A percentile compares a stretch with the other conserved stretches of the same genome.
Evolutionary conservation across 2,797 vertebrate species (phyloP).

Genomic region (Xenentodon cancila): DNA sequence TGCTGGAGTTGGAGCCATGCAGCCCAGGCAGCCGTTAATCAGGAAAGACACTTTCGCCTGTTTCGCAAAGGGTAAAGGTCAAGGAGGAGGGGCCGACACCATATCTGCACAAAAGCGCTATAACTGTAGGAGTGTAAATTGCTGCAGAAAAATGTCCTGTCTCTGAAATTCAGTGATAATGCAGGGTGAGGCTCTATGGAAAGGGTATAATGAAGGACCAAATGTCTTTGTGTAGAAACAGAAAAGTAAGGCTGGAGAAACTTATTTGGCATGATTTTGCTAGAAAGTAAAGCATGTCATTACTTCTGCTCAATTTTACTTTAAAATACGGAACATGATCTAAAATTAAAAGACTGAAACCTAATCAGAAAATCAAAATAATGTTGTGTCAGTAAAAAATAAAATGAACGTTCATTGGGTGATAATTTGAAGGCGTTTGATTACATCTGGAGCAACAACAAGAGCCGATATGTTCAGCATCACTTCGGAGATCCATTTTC

Average conservation of each 20-base stretch:
- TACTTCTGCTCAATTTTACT: neutral
- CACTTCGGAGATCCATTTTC: slow-evolving; percentile 33
- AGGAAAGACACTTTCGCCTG: slow-evolving; percentile 79
- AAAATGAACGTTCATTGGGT: neutral
- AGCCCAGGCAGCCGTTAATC: slow-evolving; percentile 81
- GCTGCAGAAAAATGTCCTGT: slow-evolving; percentile 71
- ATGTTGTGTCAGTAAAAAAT: no score
- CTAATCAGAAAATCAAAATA: no score
- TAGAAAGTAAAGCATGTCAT: slow-evolving; percentile 1
- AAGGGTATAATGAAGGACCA: slow-evolving; percentile 62
- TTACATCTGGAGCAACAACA: slow-evolving; percentile 4
- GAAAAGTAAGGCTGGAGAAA: slow-evolving; percentile 55
- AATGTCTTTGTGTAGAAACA: slow-evolving; percentile 59
- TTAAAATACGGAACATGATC: neutral
- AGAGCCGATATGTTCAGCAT: slow-evolving; percentile 8
- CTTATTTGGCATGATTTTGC: slow-evolving; percentile 23
- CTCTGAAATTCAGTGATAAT: slow-evolving; percentile 69
- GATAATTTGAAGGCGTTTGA: neutral
- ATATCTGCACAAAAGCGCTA: slow-evolving; percentile 73
- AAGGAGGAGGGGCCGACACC: slow-evolving; percentile 81
- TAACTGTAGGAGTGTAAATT: slow-evolving; percentile 84
- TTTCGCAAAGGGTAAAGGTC: slow-evolving; percentile 78
- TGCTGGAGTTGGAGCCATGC: slow-evolving; percentile 64
- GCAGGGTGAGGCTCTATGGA: slow-evolving; percentile 41
- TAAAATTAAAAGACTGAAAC: neutral